Conservation (phyloP, 2,113 vertebrate genomes). For the Neolamprologus kungweensis region DNA sequence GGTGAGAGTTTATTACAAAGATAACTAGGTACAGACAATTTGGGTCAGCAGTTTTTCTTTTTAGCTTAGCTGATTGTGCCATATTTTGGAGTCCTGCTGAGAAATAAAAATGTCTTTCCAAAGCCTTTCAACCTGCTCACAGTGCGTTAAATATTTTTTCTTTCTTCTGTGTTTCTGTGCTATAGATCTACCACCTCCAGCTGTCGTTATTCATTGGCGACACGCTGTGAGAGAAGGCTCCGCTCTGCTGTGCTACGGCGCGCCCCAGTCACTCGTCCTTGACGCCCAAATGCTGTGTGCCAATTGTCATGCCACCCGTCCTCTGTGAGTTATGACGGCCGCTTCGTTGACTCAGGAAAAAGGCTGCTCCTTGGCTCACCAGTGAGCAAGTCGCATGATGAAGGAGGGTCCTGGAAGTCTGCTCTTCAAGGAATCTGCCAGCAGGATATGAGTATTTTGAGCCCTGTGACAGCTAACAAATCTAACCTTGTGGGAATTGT, state of each 20-base stretch:
- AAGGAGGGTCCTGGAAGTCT: conserved; percentile 40
- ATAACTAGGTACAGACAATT: neutral
- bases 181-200: conserved; percentile 46
- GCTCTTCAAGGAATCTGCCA: conserved; percentile 48
- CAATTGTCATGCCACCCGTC: conserved; percentile 16
- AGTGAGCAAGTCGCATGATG: conserved; percentile 57
- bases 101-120: neutral
- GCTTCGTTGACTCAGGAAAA: conserved; percentile 34
- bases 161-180: conserved; percentile 23
- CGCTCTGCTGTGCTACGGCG: conserved; percentile 12
- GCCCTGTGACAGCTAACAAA: conserved; percentile 76
- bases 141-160: conserved; percentile 26
- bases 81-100: neutral
- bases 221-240: conserved; percentile 51
- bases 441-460: conserved; percentile 83
- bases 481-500: conserved; percentile 73
- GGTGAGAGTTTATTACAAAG: neutral
- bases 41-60: neutral
- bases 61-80: neutral
- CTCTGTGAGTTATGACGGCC: conserved; percentile 58
- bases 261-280: conserved; percentile 46
- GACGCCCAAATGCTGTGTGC: conserved; percentile 52
- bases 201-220: conserved; percentile 44
- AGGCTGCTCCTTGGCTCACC: conserved; percentile 27
- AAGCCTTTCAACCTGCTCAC: neutral